Conservation (phyloP, 1,140 invertebrate genomes). For the Pseudomyrmex concolor region DNA sequence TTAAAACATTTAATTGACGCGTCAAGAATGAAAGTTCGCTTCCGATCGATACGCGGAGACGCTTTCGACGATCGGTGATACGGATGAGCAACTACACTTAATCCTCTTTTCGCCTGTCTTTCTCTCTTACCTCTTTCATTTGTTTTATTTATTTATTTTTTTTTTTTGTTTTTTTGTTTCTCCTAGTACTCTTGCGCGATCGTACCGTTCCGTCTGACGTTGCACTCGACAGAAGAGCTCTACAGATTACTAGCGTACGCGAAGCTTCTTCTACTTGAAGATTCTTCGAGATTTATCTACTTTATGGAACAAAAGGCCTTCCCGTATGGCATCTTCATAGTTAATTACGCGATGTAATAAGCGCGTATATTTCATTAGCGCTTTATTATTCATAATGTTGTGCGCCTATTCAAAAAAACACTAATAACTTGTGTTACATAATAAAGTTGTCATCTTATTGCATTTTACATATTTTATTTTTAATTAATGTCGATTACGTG, state of each 20-base stretch:
- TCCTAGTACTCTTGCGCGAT: constrained; percentile 21
- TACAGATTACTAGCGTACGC: constrained; percentile 48
- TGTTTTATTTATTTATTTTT: not conserved
- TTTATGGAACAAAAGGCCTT: constrained; percentile 37
- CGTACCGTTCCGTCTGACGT: constrained; percentile 18
- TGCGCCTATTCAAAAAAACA: not conserved
- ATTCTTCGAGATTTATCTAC: constrained; percentile 55
- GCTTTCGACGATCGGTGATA: constrained; percentile 22
- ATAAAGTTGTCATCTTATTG: not conserved
- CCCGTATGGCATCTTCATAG: constrained; percentile 11
- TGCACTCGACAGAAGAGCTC: constrained; percentile 49
- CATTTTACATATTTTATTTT: not conserved
- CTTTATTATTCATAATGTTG: not conserved
- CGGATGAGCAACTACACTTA: constrained; percentile 39
- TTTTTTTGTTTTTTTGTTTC: constrained; percentile 25
- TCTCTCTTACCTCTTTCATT: not conserved
- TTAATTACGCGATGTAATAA: constrained; percentile 34
- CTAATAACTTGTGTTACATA: not conserved
- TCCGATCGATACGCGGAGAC: constrained; percentile 9
- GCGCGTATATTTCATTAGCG: constrained; percentile 11
- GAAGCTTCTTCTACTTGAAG: constrained; percentile 31
- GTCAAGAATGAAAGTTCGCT: constrained; percentile 21
- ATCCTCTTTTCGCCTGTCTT: constrained; percentile 25
- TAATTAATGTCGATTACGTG: not conserved
- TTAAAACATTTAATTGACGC: constrained; percentile 37